Percentiles rank a stretch among this genome's conserved stretches.
Evolutionary conservation across 2,113 vertebrate species (phyloP).

Genomic region (Ancistrus triradiatus): DNA sequence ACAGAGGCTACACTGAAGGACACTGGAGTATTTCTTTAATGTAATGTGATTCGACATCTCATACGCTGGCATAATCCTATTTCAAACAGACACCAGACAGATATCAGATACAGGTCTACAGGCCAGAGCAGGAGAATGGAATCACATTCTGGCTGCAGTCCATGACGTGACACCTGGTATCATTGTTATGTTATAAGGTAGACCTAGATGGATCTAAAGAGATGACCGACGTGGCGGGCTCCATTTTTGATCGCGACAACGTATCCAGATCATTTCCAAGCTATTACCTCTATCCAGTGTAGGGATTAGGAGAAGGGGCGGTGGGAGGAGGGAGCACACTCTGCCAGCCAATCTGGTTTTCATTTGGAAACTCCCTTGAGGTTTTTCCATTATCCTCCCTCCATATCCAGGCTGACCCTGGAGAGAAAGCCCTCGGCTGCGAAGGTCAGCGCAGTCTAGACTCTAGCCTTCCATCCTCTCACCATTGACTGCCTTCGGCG

Average conservation of each 20-base stretch:
- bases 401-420: slow-evolving; percentile 69
- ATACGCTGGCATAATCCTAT: slow-evolving; percentile 4
- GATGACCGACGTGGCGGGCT: slow-evolving; percentile 45
- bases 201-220: slow-evolving; percentile 45
- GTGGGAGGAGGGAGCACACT: slow-evolving; percentile 47
- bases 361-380: slow-evolving; percentile 79
- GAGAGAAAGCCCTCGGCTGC: slow-evolving; percentile 73
- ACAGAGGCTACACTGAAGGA: no score
- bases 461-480: slow-evolving; percentile 65
- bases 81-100: slow-evolving; percentile 12
- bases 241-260: slow-evolving; percentile 58
- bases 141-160: slow-evolving; percentile 8
- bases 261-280: slow-evolving; percentile 65
- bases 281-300: slow-evolving; percentile 71
- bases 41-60: neutral
- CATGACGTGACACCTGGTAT: slow-evolving; percentile 13
- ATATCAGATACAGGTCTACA: slow-evolving; percentile 21
- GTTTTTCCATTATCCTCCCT: slow-evolving; percentile 82
- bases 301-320: slow-evolving; percentile 60
- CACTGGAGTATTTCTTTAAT: neutral
- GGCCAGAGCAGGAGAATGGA: slow-evolving; percentile 20
- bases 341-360: slow-evolving; percentile 73
- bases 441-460: slow-evolving; percentile 82
- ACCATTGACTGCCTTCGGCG: slow-evolving; percentile 69
- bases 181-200: slow-evolving; percentile 1